Evolutionary conservation across 2,113 vertebrate species (phyloP), one percentile per base, ranked within the genome.

Genomic region (Polypterus senegalus): DNA sequence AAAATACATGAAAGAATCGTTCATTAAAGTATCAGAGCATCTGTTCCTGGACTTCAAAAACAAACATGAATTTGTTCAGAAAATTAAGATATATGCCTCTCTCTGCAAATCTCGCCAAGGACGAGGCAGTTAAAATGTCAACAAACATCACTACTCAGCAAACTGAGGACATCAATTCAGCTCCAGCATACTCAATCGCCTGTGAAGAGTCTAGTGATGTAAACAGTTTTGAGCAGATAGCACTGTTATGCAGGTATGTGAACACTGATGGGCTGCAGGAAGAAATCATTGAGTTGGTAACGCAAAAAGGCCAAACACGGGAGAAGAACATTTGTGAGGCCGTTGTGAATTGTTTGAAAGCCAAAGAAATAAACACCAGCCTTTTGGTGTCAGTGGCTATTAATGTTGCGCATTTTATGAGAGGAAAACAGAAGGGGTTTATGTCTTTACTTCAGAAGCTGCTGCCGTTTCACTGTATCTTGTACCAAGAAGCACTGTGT

Each of bases 41-140:
- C 63, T 65, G 45, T 65, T 59, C 57, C 2, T 2, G 2, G 67
- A 73, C 63, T 77, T 74, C 10, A 77, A 72, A 74, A 74, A 75
- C 69, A 69, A 74, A 9, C 7, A 0, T 48, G 59, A 74, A 49
- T 65, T 73, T 61, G 46, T 71, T 2, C 66, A 62, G 65, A 74
- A 72, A 75, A 73, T 74, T 8, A 48, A 6, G n/a, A 61, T 67
- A 70, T 0, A 66, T 70, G 55, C 61, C 63, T 52, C 68, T 74
- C 54, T 71, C 68, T 53, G 65, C 63, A 8, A 75, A 75, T 57
- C 73, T 58, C 7, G 61, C 75, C 63, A 75, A 68, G 8, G 69
- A 76, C 61, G 74, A 66, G 4, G 47, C 68, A 54, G 61, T 70
- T 45, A 67, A 74, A 65, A 68, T 72, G 70, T 67, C 66, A 71